Conservation (phyloP, 2,113 vertebrate genomes). For the Pleuronectes platessa region DNA sequence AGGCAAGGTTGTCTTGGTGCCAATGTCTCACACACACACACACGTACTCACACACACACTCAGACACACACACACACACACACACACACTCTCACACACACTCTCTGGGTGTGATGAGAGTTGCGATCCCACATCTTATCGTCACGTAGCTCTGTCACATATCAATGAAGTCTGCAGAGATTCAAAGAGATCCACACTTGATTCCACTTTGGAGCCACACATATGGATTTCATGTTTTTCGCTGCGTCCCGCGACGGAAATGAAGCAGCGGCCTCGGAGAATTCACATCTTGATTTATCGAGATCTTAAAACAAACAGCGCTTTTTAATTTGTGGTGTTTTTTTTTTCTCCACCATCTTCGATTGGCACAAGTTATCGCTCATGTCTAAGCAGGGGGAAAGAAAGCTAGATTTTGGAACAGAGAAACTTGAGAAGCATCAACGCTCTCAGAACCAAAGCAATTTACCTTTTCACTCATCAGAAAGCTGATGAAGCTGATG, state of each 20-base stretch:
- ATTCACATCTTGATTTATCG: slow-evolving; percentile 1
- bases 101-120: slow-evolving; percentile 29
- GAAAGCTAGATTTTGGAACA: not conserved
- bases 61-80: slow-evolving; percentile 15
- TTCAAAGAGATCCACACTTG: slow-evolving; percentile 8
- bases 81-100: slow-evolving; percentile 10
- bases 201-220: slow-evolving; percentile 36
- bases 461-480: slow-evolving; percentile 57
- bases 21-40: slow-evolving; percentile 11
- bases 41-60: slow-evolving; percentile 7
- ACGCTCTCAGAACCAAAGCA: slow-evolving; percentile 39
- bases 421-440: slow-evolving; percentile 18
- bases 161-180: slow-evolving; percentile 1
- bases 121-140: slow-evolving; percentile 38
- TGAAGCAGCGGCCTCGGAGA: slow-evolving; percentile 7
- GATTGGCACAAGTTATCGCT: slow-evolving; percentile 48
- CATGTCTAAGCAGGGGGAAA: slow-evolving; percentile 22
- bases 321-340: slow-evolving; percentile 13
- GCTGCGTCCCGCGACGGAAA: slow-evolving; percentile 5
- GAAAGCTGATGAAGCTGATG: slow-evolving; percentile 43
- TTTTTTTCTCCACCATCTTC: not conserved
- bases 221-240: slow-evolving; percentile 21
- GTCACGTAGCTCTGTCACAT: slow-evolving; percentile 4
- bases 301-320: slow-evolving; percentile 29
- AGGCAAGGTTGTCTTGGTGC: slow-evolving; percentile 30